A percentile compares a stretch with the other conserved stretches of the same genome.
These are phyloP conservation scores for Contarinia nasturtii DNA, from an alignment of 1,140 invertebrate genomes.

Conservation along the genomic window DNA sequence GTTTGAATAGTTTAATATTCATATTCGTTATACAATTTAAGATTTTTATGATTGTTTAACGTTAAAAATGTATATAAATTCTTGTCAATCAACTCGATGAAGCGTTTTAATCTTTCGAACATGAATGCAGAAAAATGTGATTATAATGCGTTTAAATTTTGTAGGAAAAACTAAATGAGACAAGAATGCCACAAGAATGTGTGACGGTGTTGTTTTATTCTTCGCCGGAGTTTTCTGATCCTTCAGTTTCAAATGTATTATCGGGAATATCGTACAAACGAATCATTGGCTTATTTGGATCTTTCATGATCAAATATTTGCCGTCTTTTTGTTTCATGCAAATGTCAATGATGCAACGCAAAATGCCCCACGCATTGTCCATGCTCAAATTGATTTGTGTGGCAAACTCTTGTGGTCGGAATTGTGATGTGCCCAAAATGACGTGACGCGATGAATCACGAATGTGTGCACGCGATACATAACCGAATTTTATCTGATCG, in stretches of 20 bases:
- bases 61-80: too few relatives aligned
- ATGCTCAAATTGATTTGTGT: slow-evolving; percentile 98
- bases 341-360: slow-evolving; percentile 95
- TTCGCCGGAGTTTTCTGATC: slow-evolving; percentile 78
- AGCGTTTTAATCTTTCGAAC: too few relatives aligned
- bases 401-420: slow-evolving; percentile 95
- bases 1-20: too few relatives aligned
- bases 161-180: too few relatives aligned
- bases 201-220: slow-evolving; percentile 21
- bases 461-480: slow-evolving; percentile 84
- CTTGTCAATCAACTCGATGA: too few relatives aligned
- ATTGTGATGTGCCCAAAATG: slow-evolving; percentile 95
- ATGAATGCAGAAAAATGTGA: too few relatives aligned
- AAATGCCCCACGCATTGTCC: slow-evolving; percentile 98
- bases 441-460: slow-evolving; percentile 92
- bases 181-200: too few relatives aligned
- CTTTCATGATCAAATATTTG: slow-evolving; percentile 96
- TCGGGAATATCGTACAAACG: slow-evolving; percentile 94
- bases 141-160: too few relatives aligned
- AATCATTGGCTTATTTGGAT: slow-evolving; percentile 96
- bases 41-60: too few relatives aligned
- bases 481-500: slow-evolving; percentile 96
- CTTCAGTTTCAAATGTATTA: slow-evolving; percentile 96
- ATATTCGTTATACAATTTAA: too few relatives aligned
- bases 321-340: slow-evolving; percentile 97